A percentile compares a stretch with the other conserved stretches of the same genome.
phyloP scores from a whole-genome alignment of 2,888 invertebrate genomes.

The Aradus depressus region DNA sequence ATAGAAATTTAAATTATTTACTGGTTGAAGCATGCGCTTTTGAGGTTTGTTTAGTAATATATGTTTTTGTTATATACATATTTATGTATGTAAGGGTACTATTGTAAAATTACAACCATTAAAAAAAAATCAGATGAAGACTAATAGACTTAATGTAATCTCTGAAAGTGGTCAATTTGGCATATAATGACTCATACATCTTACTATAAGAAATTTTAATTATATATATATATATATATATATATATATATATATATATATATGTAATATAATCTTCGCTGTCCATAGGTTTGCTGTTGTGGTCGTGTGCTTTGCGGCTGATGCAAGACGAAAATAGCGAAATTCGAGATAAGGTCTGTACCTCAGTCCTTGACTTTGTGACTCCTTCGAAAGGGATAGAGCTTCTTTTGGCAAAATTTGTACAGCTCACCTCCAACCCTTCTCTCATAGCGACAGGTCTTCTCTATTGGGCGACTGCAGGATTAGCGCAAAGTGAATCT shows the following conservation, averaged over 20 bases:
- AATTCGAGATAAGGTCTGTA: slow-evolving; percentile 13
- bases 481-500: neutral
- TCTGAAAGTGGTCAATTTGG: too few relatives aligned
- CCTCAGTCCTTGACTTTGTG: neutral
- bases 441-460: slow-evolving; percentile 5
- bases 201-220: neutral
- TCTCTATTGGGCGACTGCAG: slow-evolving; percentile 9
- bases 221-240: neutral
- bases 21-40: too few relatives aligned
- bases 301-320: slow-evolving; percentile 14
- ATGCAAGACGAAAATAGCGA: slow-evolving; percentile 17
- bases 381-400: slow-evolving; percentile 9
- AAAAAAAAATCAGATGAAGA: too few relatives aligned
- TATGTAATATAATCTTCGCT: neutral
- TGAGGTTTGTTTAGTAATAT: too few relatives aligned
- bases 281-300: slow-evolving; percentile 14
- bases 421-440: neutral
- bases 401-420: slow-evolving; percentile 13
- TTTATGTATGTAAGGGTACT: too few relatives aligned
- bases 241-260: neutral
- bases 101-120: too few relatives aligned
- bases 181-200: too few relatives aligned
- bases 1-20: too few relatives aligned
- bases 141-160: too few relatives aligned
- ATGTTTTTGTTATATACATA: too few relatives aligned